Conservation (phyloP, 2,113 vertebrate species). For the Burhinus bistriatus region DNA sequence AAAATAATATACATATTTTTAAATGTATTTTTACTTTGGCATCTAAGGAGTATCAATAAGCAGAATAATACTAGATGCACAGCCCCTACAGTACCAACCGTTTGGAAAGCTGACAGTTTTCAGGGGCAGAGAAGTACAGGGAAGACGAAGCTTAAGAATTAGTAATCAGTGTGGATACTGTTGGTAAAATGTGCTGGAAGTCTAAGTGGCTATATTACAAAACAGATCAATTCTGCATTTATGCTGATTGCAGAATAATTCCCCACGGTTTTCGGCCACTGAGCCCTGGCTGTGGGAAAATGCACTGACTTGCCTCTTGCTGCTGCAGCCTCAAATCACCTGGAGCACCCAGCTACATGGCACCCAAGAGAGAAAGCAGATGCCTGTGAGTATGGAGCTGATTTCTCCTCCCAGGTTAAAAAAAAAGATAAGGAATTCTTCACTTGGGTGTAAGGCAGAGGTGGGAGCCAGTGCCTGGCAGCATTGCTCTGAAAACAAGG, state of each 20-base stretch:
- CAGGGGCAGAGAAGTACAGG: not conserved
- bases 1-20: not conserved
- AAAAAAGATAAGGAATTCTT: not conserved
- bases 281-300: not conserved
- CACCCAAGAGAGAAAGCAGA: not conserved
- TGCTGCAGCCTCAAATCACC: not conserved
- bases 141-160: not conserved
- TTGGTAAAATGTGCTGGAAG: not conserved
- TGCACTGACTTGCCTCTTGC: not conserved
- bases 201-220: not conserved
- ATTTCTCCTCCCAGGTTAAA: not conserved
- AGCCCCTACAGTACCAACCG: not conserved
- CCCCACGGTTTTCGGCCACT: not conserved
- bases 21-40: not conserved
- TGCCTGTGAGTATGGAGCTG: not conserved
- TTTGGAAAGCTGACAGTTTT: not conserved
- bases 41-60: not conserved
- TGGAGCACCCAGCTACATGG: not conserved
- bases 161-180: fast-evolving
- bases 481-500: not conserved
- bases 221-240: not conserved
- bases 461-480: not conserved
- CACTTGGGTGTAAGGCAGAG: not conserved
- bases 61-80: not conserved
- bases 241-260: not conserved